A percentile compares a stretch with the other conserved stretches of the same genome.
phyloP scores from a whole-genome alignment of 37 sponge, comb jelly and placozoan genomes.

The Eunapius fragilis region DNA sequence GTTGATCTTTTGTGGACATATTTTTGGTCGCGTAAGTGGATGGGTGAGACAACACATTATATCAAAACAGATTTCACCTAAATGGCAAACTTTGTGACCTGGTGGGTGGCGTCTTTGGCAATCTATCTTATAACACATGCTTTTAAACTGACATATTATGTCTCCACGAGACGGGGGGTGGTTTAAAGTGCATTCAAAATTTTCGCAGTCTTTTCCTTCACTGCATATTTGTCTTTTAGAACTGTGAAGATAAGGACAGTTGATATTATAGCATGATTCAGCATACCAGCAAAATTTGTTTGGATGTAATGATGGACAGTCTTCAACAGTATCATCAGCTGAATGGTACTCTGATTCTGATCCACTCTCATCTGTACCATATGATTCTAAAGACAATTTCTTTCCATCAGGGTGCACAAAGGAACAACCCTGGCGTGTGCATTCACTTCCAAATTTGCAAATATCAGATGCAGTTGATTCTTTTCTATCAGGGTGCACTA shows the following conservation, averaged over 20 bases:
- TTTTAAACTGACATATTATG: not conserved
- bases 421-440: not conserved
- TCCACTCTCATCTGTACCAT: too few species aligned
- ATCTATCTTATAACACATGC: not conserved
- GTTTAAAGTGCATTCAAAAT: not conserved
- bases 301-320: not conserved
- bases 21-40: not conserved
- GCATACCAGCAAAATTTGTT: not conserved
- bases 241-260: not conserved
- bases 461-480: not conserved
- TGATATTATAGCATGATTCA: not conserved
- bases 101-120: not conserved
- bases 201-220: not conserved
- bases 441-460: not conserved
- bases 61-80: not conserved
- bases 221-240: not conserved
- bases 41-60: not conserved
- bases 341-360: too few species aligned
- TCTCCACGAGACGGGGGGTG: not conserved
- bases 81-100: not conserved
- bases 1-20: not conserved
- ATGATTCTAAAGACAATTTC: not conserved
- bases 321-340: too few species aligned
- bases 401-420: not conserved
- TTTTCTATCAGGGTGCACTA: not conserved